phyloP scores from a whole-genome alignment of 2,888 invertebrate species.

The Nemotelus pantherinus region DNA sequence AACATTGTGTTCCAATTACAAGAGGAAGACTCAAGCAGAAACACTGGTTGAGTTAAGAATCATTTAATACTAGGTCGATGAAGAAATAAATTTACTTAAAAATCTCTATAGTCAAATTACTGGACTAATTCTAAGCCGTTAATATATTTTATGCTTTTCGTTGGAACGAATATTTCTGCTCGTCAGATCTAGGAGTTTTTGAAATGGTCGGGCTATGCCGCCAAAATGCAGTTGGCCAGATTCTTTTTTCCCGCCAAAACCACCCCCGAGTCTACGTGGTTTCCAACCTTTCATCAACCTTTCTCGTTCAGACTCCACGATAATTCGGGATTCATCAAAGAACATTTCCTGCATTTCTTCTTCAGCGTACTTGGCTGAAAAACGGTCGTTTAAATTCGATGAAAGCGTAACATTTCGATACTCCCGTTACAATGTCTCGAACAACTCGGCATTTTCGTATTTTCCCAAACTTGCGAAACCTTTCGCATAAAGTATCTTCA shows the following conservation, averaged over 20 bases:
- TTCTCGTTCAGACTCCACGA: constrained; percentile 82
- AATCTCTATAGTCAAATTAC: too few relatives aligned
- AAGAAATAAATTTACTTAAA: too few relatives aligned
- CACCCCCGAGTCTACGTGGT: constrained; percentile 86
- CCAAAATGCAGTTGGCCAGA: constrained; percentile 91
- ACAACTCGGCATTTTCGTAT: constrained; percentile 73
- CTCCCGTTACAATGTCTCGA: constrained; percentile 83
- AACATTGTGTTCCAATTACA: too few relatives aligned
- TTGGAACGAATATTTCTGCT: too few relatives aligned
- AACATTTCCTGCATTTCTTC: constrained; percentile 69
- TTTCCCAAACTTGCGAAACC: constrained; percentile 74
- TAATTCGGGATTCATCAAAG: constrained; percentile 75
- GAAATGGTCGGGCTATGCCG: constrained; percentile 80
- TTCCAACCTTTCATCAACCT: constrained; percentile 80
- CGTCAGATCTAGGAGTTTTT: constrained; percentile 68
- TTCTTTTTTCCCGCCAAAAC: constrained; percentile 86
- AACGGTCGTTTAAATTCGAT: constrained; percentile 76
- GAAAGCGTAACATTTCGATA: constrained; percentile 85
- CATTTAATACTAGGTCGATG: too few relatives aligned
- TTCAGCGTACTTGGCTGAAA: constrained; percentile 72
- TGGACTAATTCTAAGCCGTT: too few relatives aligned
- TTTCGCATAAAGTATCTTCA: constrained; percentile 68
- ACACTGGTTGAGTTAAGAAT: too few relatives aligned
- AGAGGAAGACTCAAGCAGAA: too few relatives aligned
- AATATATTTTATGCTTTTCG: too few relatives aligned